Base-by-base conservation (phyloP, 2,888 invertebrate species). In the Phalangium opilio region DNA sequence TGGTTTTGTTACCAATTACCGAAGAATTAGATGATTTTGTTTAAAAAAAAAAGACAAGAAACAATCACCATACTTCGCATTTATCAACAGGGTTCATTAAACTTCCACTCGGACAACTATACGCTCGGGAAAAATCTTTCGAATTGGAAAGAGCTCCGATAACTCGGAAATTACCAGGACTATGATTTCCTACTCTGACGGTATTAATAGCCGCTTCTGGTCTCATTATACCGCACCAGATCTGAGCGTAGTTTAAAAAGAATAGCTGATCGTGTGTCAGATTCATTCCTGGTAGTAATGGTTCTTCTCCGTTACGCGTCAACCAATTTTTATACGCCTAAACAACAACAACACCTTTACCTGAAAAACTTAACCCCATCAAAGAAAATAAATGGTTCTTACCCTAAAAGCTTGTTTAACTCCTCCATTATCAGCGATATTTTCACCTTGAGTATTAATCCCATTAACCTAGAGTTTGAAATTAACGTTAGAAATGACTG, bases 141-240 rank as follows among this genome's bases (percentile, higher is more conserved):
- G 50, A 56, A 42, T 56, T 56, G 2, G 53, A 55, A 8, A 56
- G 39, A 2, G 56, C 53, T 35, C 56, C 56, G 34, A 54, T 55
- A 7, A 56, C 56, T 42, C 83, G 74, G 64, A 81, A 86, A 43
- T 78, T 74, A 3, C 84, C 85, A 0, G 85, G 85, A 8, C 84
- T 80, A 60, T 86, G 86, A 1, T 83, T 81, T 0, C 84, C 83
- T 2, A 81, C 83, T 11, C 53, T 51, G 8, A 57, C 41, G n/a
- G 51, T 53, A 36, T 56, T 52, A 19, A 57, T 41, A 2, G 51
- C 49, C 3, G 54, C 54, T 44, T 57, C 54, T 4, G 53, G 52
- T 20, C 52, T 54, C 48, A 53, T 56, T 4, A 42, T 50, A 11
- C 85, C 84, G 60, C 85, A 86, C 85, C 85, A 86, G 54, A 85